Base-by-base conservation (phyloP, 2,888 invertebrate genomes). In the Ramazzottius varieornatus region DNA sequence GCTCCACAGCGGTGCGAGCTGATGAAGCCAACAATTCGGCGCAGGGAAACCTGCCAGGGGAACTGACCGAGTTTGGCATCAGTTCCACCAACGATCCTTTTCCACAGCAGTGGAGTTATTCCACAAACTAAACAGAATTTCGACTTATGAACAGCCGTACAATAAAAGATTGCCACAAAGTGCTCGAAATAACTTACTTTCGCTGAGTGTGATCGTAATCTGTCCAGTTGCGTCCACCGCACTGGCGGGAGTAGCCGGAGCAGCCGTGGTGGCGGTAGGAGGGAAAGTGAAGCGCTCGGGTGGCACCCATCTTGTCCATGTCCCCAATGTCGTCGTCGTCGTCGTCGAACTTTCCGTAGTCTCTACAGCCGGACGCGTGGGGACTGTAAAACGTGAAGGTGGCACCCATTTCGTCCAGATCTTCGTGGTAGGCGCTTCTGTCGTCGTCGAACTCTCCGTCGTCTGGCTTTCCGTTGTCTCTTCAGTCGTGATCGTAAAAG, bases 21-120 rank as follows among this genome's bases (percentile, higher is more conserved):
- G 29, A 54, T 29, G 54, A 54, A 54, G 20, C 54, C 54, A 8
- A 54, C 54, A 29, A 54, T 54, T 4, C 54, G 54, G 24, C 54
- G 54, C 54, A 54, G 54, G 16, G 54, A 54, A 70, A 81, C 89
- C 79, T 90, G 90, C 91, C 91, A 91, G 32, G 91, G 91, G 74
- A 91, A 91, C 67, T 88, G 87, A 32, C 89, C 90, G 75, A 91
- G 91, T 64, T 90, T 90, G 0, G 91, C 89, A 74, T 91, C 90
- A 71, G 89, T 70, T 0, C 91, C 91, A 0, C 91, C 91, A 32
- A 91, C 90, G 69, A 91, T 90, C 69, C 91, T 80, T 32, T 54
- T 54, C 54, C 54, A 54, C 54, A 54, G 29, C 13, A 54, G 54
- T 8, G 54, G 54, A 16, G 54, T 54, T n/a, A 54, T 54, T 54